Base-by-base conservation (phyloP, 2,113 vertebrate species). In the Numenius arquata region DNA sequence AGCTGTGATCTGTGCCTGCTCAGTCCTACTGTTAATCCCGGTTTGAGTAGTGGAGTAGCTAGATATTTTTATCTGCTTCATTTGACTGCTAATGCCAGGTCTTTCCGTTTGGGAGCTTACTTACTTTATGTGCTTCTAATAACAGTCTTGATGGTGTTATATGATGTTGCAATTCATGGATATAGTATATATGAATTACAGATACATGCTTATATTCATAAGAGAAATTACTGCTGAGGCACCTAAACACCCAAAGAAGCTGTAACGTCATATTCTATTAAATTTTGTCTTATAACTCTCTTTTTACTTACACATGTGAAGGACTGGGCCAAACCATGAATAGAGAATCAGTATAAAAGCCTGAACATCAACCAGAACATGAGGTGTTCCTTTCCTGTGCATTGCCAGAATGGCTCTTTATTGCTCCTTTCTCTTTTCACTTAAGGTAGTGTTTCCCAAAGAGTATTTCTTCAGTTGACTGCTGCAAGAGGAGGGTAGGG, bases 361-460 rank as follows among this genome's bases (percentile, higher is more conserved):
- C 63, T 38, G 62, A 88, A n/a, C 41, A n/a, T 3, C 4, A 41
- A 68, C 12, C 38, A 67, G 34, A 88, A 38, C 11, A 2, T 6
- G 61, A 62, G 30, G 6, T 21, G 14, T 43, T 7, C 15, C 43
- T 88, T 70, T 36, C 45, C 32, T 66, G 1, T 43, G 22, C 20
- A 10, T 40, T 0, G 0, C 43, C 41, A 12, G 55, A 36, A 66
- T 8, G 11, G 23, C 19, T 80, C 9, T 19, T 30, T 30, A 41
- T 32, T 12, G 12, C 27, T 26, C 27, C 27, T n/a, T n/a, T 22
- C 11, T 63, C 32, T 40, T 27, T 38, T 47, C 26, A 2, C 2
- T 2, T 10, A 6, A 70, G 38, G 47, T 9, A 16, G 26, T 15
- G 38, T 59, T 92, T 16, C 32, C 17, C 45, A 23, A 73, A 66